phyloP scores from a whole-genome alignment of 2,113 vertebrate species.

The Otocyon megalotis region DNA sequence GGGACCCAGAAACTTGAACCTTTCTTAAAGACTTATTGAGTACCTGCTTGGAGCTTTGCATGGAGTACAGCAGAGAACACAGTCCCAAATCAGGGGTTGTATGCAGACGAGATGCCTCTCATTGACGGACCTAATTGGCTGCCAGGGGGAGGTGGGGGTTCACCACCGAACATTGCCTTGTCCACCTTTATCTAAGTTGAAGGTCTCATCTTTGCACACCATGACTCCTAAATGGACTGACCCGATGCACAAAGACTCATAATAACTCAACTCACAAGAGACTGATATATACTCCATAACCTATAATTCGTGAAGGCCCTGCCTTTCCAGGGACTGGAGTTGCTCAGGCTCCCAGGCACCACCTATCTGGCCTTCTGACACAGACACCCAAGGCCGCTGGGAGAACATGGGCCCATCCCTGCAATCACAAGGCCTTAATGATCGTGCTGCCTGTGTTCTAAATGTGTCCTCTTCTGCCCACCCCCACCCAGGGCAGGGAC shows the following conservation, averaged over 20 bases:
- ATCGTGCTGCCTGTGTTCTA: not conserved
- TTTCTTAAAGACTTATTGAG: not conserved
- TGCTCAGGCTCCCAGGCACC: too few species aligned
- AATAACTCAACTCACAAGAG: not conserved
- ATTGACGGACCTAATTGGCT: not conserved
- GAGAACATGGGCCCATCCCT: not conserved
- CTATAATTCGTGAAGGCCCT: too few species aligned
- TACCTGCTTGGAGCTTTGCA: not conserved
- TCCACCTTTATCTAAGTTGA: not conserved
- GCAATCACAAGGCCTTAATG: too few species aligned
- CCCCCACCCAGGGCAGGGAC: too few species aligned
- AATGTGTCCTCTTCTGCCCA: not conserved
- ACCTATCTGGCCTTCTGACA: not conserved
- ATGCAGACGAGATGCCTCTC: not conserved
- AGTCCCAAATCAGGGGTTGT: not conserved
- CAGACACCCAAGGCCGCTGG: not conserved
- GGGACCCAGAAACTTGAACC: not conserved
- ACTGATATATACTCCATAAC: not conserved
- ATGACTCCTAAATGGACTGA: not conserved
- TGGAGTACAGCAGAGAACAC: not conserved
- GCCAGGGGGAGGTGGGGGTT: not conserved
- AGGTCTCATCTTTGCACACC: not conserved
- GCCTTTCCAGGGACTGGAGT: not conserved
- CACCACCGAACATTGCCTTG: not conserved
- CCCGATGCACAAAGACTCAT: not conserved